Conservation (phyloP, 2,797 vertebrate species). For the Gobionotothen gibberifrons region DNA sequence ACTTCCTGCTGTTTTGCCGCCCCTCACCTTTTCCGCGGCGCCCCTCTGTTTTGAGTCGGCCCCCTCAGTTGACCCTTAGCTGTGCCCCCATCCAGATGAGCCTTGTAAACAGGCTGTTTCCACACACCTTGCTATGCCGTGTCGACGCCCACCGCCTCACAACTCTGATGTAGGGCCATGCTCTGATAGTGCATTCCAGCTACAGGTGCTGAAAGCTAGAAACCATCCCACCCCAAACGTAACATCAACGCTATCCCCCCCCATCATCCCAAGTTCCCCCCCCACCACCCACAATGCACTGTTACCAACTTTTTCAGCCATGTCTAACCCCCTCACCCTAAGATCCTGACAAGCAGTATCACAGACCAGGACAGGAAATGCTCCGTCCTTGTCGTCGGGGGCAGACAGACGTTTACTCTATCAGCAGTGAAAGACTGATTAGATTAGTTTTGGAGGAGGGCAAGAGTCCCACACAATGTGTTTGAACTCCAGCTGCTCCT, state of each 20-base stretch:
- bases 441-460: slow-evolving; percentile 82
- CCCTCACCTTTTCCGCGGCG: slow-evolving; percentile 61
- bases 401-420: slow-evolving; percentile 88
- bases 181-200: slow-evolving; percentile 79
- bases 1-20: slow-evolving; percentile 59
- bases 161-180: slow-evolving; percentile 80
- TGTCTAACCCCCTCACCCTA: slow-evolving; percentile 47
- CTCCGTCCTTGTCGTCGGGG: slow-evolving; percentile 86
- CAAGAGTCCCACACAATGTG: slow-evolving; percentile 74
- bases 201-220: slow-evolving; percentile 88
- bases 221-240: slow-evolving; percentile 72
- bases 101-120: slow-evolving; percentile 86
- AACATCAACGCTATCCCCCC: slow-evolving; percentile 43
- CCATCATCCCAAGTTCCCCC: slow-evolving; percentile 8
- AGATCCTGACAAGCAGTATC: slow-evolving; percentile 62
- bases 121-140: slow-evolving; percentile 80
- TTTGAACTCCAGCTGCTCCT: slow-evolving; percentile 85
- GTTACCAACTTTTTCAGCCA: slow-evolving; percentile 62
- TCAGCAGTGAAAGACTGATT: slow-evolving; percentile 84
- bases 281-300: slow-evolving; percentile 71
- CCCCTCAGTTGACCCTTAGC: slow-evolving; percentile 76
- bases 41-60: slow-evolving; percentile 76
- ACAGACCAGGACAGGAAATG: slow-evolving; percentile 86
- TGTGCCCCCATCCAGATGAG: slow-evolving; percentile 79
- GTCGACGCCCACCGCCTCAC: slow-evolving; percentile 80